Conservation (phyloP, 1,140 invertebrate genomes). For the Trigoniulus corallinus region DNA sequence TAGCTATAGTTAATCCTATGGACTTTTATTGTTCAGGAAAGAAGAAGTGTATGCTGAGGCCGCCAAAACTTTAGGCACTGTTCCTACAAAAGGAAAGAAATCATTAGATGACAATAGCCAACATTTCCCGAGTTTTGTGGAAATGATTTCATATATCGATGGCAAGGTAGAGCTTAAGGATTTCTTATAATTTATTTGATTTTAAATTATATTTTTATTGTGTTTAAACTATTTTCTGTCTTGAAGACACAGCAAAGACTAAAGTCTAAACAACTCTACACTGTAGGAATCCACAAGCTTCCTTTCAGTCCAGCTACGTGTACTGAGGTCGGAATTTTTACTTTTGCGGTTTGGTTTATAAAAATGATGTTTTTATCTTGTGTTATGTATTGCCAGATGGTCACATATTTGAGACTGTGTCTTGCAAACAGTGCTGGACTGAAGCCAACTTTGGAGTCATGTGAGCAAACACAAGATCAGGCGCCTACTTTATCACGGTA, state of each 20-base stretch:
- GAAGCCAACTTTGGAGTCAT: conserved; percentile 8
- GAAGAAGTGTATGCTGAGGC: conserved; percentile 58
- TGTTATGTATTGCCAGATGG: conserved; percentile 35
- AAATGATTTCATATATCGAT: conserved; percentile 43
- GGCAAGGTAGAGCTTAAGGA: conserved; percentile 35
- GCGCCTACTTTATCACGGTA: conserved; percentile 18
- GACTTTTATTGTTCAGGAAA: conserved; percentile 36
- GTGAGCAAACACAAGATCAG: conserved; percentile 14
- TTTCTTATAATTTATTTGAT: background rate
- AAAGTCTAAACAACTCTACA: conserved; percentile 33
- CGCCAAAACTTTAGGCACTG: conserved; percentile 29
- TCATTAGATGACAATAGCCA: conserved; percentile 10
- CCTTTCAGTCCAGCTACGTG: conserved; percentile 45
- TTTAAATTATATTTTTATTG: background rate
- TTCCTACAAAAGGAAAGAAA: conserved; percentile 15
- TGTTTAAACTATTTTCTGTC: background rate
- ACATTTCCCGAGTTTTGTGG: conserved; percentile 37
- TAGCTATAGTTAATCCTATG: background rate
- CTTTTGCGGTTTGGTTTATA: background rate
- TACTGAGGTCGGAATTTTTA: conserved; percentile 37
- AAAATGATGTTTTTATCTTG: background rate
- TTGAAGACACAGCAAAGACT: conserved; percentile 21
- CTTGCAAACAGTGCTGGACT: conserved; percentile 31
- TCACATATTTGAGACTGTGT: conserved; percentile 58
- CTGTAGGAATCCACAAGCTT: conserved; percentile 42